These are phyloP conservation scores for Eidolon dupreanum DNA, from an alignment of 2,797 vertebrate species.

Conservation along the genomic window DNA sequence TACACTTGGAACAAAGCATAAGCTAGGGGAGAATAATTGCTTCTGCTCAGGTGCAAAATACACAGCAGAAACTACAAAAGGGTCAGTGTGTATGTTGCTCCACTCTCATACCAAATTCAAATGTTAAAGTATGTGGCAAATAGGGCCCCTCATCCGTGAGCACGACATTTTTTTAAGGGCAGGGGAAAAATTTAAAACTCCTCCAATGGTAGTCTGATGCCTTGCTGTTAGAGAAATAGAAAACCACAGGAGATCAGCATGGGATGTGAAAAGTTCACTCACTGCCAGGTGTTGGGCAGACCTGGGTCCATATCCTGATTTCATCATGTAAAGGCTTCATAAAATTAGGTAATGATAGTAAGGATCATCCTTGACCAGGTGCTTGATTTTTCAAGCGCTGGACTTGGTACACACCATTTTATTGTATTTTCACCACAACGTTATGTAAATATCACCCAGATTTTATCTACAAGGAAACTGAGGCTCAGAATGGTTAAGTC, in stretches of 20 bases:
- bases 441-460: not conserved
- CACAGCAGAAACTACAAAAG: not conserved
- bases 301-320: not conserved
- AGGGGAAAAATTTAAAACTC: not conserved
- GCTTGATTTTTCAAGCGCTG: not conserved
- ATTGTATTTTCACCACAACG: not conserved
- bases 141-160: not conserved
- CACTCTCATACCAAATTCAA: not conserved
- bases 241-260: not conserved
- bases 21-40: not conserved
- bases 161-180: not conserved
- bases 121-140: not conserved
- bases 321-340: not conserved
- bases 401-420: not conserved
- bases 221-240: not conserved
- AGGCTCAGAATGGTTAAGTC: not conserved
- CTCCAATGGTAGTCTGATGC: not conserved
- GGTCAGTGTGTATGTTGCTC: not conserved
- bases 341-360: not conserved
- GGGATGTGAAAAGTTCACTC: not conserved
- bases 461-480: not conserved
- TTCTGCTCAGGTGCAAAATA: conserved; percentile 39
- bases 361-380: not conserved
- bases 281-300: not conserved
- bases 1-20: not conserved